Evolutionary conservation across 2,797 vertebrate species (phyloP), one percentile per base, ranked within the genome.

Genomic region (Sebastes hubbsi): DNA sequence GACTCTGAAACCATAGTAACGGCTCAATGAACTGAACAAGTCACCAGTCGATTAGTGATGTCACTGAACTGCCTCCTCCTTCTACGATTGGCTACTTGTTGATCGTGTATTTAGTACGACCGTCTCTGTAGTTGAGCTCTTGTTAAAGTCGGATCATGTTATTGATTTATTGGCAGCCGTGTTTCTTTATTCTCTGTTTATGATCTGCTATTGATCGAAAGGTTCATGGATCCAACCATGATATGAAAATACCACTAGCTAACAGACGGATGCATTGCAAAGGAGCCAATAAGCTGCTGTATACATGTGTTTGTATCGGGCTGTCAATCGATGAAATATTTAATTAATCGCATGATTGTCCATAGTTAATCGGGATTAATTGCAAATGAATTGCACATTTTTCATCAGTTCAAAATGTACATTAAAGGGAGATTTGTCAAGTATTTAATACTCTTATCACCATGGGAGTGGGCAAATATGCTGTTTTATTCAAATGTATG

Each of bases 81-180:
- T 55, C 42, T 29, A 3, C 5, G 49, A 64, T 29, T 10, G 25
- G 54, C 11, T 62, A 0, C 1, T 24, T 73, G 14, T 22, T 25
- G 63, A 46, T 18, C 2, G 1, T 42, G 2, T 14, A 2, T 0
- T 1, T 27, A 5, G 8, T 14, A 2, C 7, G 9, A 3, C 2
- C 36, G 30, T 52, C 8, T 52, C 46, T 52, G 46, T n/a, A 20
- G 46, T 52, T n/a, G 46, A 52, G 46, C 62, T 42, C 11, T 6
- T 25, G 18, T 14, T 46, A 13, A 65, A n/a, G 20, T 56, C 52
- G 1, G n/a, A 2, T 38, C 42, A 29, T 3, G 9, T 30, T 27
- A 25, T 13, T 25, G 22, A 81, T 61, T 29, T 18, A 54, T 42
- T 18, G 2, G 16, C 20, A 2, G 25, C 1, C 4, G 6, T 36